A percentile compares a stretch with the other conserved stretches of the same genome.
These are phyloP conservation scores for Pangasius macronema DNA, from an alignment of 2,797 vertebrate species.

Conservation along the genomic window DNA sequence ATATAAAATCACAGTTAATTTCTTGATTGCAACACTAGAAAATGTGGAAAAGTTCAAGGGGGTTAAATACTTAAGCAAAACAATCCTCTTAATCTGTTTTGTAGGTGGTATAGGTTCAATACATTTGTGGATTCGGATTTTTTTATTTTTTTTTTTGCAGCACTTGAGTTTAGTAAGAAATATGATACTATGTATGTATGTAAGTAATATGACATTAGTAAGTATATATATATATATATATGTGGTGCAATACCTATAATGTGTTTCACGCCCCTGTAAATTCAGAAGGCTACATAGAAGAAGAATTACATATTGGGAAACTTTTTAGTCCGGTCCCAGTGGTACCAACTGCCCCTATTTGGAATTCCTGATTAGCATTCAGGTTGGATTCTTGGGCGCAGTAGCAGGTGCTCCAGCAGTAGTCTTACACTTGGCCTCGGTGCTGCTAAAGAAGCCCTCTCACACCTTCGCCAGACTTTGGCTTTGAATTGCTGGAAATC, in stretches of 20 bases:
- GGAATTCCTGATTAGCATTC: conserved; percentile 12
- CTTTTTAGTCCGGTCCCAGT: not conserved
- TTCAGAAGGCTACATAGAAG: not conserved
- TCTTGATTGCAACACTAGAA: not conserved
- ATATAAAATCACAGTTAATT: not conserved
- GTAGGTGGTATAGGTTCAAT: not conserved
- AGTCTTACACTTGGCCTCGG: conserved; percentile 33
- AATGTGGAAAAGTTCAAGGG: not conserved
- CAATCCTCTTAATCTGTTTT: not conserved
- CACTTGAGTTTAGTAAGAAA: not conserved
- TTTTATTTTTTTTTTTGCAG: not conserved
- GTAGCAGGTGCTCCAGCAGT: conserved; percentile 16
- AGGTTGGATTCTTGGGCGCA: not conserved
- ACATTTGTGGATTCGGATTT: not conserved
- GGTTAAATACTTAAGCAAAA: not conserved
- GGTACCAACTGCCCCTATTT: not conserved
- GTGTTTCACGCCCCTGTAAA: not conserved
- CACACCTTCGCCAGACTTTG: conserved; percentile 19
- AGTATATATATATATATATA: not conserved
- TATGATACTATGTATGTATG: no score
- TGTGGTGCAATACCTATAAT: not conserved
- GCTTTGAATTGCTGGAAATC: conserved; percentile 68
- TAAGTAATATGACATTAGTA: not conserved
- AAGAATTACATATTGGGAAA: not conserved
- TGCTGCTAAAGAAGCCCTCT: conserved; percentile 17